Percentiles rank a stretch among this genome's conserved stretches.
phyloP scores from a whole-genome alignment of 2,113 vertebrate genomes.

The Procavia capensis region DNA sequence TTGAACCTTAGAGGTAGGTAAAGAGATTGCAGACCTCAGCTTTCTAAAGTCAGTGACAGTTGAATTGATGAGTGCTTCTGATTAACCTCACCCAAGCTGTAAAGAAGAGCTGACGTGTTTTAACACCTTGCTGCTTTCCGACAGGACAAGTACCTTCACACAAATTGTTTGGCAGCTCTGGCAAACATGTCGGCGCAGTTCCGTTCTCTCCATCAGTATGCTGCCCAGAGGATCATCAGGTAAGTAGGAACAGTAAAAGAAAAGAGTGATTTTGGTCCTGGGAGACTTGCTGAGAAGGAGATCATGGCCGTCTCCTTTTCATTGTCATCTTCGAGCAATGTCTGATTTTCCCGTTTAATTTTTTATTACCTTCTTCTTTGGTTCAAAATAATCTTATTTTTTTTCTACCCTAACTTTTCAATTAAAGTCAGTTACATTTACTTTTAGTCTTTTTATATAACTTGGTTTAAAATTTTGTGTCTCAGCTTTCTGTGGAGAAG shows the following conservation, averaged over 20 bases:
- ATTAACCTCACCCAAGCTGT: not conserved
- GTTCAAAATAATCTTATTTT: slow-evolving; percentile 38
- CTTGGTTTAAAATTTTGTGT: not conserved
- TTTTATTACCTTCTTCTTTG: not conserved
- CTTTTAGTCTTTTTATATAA: not conserved
- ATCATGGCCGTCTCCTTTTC: not conserved
- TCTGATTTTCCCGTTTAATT: not conserved
- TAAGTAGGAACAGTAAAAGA: slow-evolving; percentile 79
- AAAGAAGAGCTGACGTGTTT: slow-evolving; percentile 29
- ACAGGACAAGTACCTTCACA: slow-evolving; percentile 99
- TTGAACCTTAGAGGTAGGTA: slow-evolving; percentile 25
- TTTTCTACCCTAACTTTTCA: slow-evolving; percentile 37
- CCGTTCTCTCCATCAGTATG: slow-evolving; percentile 97
- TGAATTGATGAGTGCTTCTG: slow-evolving; percentile 4
- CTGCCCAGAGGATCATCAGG: slow-evolving; percentile 99
- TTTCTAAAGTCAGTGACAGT: not conserved
- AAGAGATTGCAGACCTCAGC: not conserved
- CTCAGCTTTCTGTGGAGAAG: not conserved
- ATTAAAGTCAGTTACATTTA: not conserved
- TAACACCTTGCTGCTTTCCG: slow-evolving; percentile 63
- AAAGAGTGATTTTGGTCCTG: not conserved
- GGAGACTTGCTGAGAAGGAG: not conserved
- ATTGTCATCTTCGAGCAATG: not conserved
- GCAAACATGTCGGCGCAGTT: slow-evolving; percentile 99
- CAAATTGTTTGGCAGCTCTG: slow-evolving; percentile 97